Conservation (phyloP, 2,113 vertebrate species). For the Triplophysa dalaica region DNA sequence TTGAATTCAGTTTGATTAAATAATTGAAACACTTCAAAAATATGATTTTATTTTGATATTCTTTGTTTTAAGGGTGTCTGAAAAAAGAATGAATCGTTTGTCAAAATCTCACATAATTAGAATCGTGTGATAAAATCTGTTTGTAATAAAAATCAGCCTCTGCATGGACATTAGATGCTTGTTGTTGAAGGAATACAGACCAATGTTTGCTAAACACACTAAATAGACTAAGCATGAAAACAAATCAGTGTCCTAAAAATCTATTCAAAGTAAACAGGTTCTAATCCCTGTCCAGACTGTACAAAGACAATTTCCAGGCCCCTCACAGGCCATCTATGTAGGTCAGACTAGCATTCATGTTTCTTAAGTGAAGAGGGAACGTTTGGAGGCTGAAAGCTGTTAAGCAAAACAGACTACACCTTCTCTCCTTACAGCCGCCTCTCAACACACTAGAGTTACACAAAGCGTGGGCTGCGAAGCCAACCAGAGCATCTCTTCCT, state of each 20-base stretch:
- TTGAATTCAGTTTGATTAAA: too few species aligned
- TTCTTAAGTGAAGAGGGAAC: background rate
- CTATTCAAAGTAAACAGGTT: constrained; percentile 25
- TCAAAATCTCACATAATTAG: too few species aligned
- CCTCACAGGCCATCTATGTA: constrained; percentile 1
- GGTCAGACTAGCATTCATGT: constrained; percentile 9
- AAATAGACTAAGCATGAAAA: background rate
- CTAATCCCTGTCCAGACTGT: constrained; percentile 3
- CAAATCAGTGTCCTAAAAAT: background rate
- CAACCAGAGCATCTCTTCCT: constrained; percentile 3
- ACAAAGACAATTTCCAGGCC: constrained; percentile 18
- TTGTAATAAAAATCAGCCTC: too few species aligned
- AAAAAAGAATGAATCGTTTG: too few species aligned
- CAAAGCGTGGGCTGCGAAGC: constrained; percentile 22
- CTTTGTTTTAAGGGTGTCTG: too few species aligned
- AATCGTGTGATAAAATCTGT: too few species aligned
- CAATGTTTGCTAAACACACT: background rate
- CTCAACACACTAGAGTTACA: constrained; percentile 6
- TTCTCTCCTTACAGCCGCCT: background rate
- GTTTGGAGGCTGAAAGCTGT: background rate
- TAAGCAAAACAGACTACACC: constrained; percentile 12
- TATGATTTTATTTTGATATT: too few species aligned
- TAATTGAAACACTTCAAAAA: too few species aligned
- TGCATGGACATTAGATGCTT: too few species aligned
- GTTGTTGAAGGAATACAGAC: too few species aligned